Conservation (phyloP, 2,888 invertebrate species). For the Galerucella calmariensis region DNA sequence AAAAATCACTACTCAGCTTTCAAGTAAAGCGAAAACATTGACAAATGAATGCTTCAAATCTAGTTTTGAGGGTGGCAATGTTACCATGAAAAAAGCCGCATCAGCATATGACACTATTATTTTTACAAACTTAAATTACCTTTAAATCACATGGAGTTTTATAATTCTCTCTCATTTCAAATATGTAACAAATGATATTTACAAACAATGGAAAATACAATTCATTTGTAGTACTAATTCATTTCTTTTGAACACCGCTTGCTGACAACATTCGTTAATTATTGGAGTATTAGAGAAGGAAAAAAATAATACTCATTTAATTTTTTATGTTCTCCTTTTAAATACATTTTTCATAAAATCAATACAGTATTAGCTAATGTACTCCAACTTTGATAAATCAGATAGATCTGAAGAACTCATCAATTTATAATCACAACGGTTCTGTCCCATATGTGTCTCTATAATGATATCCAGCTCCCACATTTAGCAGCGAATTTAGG, state of each 20-base stretch:
- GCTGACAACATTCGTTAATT: not conserved
- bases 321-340: no score
- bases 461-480: no score
- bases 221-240: constrained; percentile 26
- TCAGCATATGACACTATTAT: not conserved
- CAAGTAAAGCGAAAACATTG: not conserved
- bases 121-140: constrained; percentile 30
- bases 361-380: no score
- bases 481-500: no score
- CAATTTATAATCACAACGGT: no score
- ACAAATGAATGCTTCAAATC: not conserved
- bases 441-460: no score
- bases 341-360: no score
- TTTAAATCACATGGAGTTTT: constrained; percentile 30
- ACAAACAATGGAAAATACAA: constrained; percentile 27
- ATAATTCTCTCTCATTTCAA: constrained; percentile 22
- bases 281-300: not conserved
- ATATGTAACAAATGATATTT: constrained; percentile 33
- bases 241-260: not conserved
- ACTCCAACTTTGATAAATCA: no score
- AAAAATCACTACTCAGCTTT: not conserved
- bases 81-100: constrained; percentile 4
- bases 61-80: constrained; percentile 5
- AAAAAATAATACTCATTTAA: not conserved
- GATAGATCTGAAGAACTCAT: no score